A percentile compares a stretch with the other conserved stretches of the same genome.
Conservation (phyloP, 2,113 vertebrate species). For the Puntigrus tetrazona region DNA sequence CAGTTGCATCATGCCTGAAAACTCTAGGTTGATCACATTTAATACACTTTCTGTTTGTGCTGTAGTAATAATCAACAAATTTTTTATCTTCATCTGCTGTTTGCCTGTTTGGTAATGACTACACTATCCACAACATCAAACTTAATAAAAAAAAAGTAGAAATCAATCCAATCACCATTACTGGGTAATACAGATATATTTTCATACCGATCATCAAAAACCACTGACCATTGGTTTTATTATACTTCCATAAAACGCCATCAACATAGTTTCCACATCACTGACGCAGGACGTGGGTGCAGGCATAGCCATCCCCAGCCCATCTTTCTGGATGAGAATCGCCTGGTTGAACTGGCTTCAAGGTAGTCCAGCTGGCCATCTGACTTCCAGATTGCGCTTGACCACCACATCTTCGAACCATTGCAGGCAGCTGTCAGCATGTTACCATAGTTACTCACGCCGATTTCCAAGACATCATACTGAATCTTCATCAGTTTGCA, state of each 20-base stretch:
- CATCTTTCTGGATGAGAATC: constrained; percentile 92
- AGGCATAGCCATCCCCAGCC: constrained; percentile 87
- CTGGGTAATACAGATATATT: neutral
- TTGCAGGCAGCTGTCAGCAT: constrained; percentile 45
- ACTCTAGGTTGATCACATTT: constrained; percentile 93
- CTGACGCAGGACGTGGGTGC: constrained; percentile 96
- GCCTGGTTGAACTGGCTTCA: constrained; percentile 95
- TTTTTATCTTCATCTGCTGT: constrained; percentile 97
- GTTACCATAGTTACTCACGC: neutral
- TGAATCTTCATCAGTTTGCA: neutral
- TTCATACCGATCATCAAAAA: neutral
- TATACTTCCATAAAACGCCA: constrained; percentile 58
- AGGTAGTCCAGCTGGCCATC: constrained; percentile 86
- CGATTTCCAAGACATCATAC: neutral
- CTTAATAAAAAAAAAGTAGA: neutral
- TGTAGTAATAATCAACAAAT: constrained; percentile 98
- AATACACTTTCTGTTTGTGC: constrained; percentile 96
- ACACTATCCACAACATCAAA: constrained; percentile 90
- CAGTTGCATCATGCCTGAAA: constrained; percentile 94
- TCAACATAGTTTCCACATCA: constrained; percentile 97
- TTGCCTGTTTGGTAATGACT: constrained; percentile 93
- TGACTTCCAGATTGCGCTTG: constrained; percentile 87
- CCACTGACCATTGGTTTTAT: neutral
- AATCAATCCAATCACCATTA: neutral
- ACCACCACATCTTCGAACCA: constrained; percentile 94